Evolutionary conservation across 1,140 invertebrate genomes (phyloP).

Genomic region (Drosophila truncata): DNA sequence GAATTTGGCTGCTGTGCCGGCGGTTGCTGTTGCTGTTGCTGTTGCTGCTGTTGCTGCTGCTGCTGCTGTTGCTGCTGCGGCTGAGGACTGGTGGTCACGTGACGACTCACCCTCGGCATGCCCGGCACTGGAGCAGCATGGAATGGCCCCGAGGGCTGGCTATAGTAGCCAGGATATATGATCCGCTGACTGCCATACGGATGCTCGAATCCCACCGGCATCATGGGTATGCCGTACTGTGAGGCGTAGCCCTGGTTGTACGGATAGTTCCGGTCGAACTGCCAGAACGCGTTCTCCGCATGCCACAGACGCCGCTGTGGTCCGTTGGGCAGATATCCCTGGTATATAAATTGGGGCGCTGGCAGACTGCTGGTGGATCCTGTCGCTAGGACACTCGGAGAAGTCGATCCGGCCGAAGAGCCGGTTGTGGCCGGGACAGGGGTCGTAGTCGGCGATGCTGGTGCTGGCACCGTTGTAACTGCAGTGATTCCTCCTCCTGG

Average conservation of each 20-base stretch:
- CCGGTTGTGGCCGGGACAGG: background rate
- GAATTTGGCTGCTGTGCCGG: background rate
- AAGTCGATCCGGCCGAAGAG: background rate
- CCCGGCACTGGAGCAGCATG: slow-evolving; percentile 11
- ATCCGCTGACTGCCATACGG: slow-evolving; percentile 55
- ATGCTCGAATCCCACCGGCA: slow-evolving; percentile 67
- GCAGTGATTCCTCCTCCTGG: slow-evolving; percentile 12
- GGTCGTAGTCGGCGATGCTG: background rate
- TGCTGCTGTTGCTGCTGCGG: slow-evolving; percentile 25
- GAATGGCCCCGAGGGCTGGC: slow-evolving; percentile 33
- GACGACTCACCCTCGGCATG: slow-evolving; percentile 37
- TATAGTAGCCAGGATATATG: slow-evolving; percentile 64
- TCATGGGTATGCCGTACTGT: slow-evolving; percentile 62
- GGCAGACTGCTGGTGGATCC: slow-evolving; percentile 11
- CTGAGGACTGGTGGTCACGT: slow-evolving; percentile 10
- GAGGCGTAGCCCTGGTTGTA: slow-evolving; percentile 65
- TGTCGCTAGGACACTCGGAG: background rate
- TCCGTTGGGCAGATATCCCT: slow-evolving; percentile 46
- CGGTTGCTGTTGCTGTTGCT: background rate
- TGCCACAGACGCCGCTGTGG: slow-evolving; percentile 72
- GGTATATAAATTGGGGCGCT: slow-evolving; percentile 54
- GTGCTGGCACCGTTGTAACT: slow-evolving; percentile 12
- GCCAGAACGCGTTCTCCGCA: slow-evolving; percentile 66
- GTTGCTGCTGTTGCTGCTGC: background rate
- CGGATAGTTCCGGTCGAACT: slow-evolving; percentile 74